phyloP scores from a whole-genome alignment of 2,113 vertebrate genomes.

The Aviceda subcristata region DNA sequence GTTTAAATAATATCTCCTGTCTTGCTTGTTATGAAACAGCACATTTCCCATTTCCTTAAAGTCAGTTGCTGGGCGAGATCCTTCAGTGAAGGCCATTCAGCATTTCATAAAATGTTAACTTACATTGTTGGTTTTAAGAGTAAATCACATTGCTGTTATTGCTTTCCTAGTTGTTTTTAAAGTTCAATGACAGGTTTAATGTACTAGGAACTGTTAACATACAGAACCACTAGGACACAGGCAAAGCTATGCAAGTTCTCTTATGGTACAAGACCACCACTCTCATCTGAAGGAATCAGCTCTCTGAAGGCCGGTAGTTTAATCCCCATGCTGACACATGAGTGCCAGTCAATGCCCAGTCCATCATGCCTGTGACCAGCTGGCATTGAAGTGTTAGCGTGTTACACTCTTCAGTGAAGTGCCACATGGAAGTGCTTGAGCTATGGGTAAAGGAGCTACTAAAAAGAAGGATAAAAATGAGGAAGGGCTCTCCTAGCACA shows the following conservation, averaged over 20 bases:
- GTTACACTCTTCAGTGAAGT: neutral
- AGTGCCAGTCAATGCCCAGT: neutral
- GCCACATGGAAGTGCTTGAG: neutral
- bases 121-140: neutral
- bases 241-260: neutral
- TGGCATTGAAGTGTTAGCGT: neutral
- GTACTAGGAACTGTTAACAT: neutral
- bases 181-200: neutral
- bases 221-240: neutral
- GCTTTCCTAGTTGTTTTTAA: neutral
- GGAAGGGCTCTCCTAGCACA: neutral
- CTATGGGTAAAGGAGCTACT: neutral
- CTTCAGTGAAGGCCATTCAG: neutral
- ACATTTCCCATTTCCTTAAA: slow-evolving; percentile 19
- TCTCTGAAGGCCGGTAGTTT: neutral
- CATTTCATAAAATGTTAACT: neutral
- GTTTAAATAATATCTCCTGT: slow-evolving; percentile 17
- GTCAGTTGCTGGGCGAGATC: slow-evolving; percentile 2
- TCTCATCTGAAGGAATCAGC: neutral
- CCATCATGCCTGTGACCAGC: neutral
- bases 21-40: slow-evolving; percentile 35
- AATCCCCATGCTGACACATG: neutral
- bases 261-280: neutral
- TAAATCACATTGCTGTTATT: neutral
- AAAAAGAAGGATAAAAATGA: neutral